Conservation (phyloP, 1,140 invertebrate genomes). For the Phymastichus coffea region DNA sequence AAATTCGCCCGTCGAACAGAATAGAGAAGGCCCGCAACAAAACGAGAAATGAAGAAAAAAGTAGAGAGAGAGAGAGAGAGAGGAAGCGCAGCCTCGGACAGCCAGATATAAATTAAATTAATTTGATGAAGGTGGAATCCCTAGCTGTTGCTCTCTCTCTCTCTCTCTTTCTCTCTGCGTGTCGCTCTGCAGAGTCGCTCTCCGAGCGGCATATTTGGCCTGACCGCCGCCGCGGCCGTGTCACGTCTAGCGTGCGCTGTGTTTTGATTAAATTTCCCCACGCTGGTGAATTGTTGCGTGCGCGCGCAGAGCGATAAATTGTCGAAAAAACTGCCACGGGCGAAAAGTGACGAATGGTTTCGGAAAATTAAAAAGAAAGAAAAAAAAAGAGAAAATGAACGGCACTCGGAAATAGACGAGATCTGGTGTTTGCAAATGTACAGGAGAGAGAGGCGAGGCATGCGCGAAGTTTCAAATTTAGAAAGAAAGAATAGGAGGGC, state of each 20-base stretch:
- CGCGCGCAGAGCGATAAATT: no score
- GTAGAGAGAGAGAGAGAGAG: constrained; percentile 27
- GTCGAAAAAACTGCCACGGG: no score
- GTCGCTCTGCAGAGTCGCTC: constrained; percentile 18
- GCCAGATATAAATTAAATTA: constrained; percentile 52
- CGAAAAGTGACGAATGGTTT: no score
- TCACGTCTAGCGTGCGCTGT: constrained; percentile 36
- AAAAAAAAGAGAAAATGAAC: no score
- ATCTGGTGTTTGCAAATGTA: no score
- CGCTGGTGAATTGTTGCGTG: no score
- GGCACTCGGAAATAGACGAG: no score
- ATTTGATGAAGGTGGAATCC: constrained; percentile 48
- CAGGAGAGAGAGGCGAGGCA: no score
- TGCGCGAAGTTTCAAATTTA: constrained; percentile 2
- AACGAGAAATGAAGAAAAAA: background rate
- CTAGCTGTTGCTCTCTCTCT: constrained; percentile 29
- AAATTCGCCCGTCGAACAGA: no score
- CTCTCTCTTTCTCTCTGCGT: constrained; percentile 13
- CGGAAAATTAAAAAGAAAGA: no score
- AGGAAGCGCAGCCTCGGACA: constrained; percentile 39
- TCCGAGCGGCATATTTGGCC: constrained; percentile 41
- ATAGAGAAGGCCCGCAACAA: background rate
- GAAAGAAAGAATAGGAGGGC: background rate
- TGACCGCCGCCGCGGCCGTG: constrained; percentile 29
- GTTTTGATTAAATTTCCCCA: constrained; percentile 51